A percentile compares a stretch with the other conserved stretches of the same genome.
Conservation (phyloP, 2,113 vertebrate genomes). For the Pholis gunnellus region DNA sequence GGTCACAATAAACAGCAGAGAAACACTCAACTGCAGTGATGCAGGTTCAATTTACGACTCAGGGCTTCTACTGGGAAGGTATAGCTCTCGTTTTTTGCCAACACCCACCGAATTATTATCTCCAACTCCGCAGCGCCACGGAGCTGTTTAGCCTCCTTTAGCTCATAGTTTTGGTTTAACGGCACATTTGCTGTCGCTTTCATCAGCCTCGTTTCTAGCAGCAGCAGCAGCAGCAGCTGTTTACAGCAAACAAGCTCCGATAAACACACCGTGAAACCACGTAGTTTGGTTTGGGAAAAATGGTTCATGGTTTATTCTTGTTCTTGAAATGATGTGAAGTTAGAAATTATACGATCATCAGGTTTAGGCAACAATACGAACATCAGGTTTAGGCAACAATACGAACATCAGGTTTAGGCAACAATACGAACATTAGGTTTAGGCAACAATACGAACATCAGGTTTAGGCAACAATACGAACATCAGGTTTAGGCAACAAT, state of each 20-base stretch:
- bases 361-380: no score
- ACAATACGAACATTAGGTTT: no score
- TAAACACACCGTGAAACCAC: no score
- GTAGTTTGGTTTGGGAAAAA: no score
- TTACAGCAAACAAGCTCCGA: not conserved
- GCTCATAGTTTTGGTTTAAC: not conserved
- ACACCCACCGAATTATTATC: not conserved
- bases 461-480: no score
- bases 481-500: no score
- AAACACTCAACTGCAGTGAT: constrained; percentile 9
- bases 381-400: no score
- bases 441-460: no score
- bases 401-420: no score
- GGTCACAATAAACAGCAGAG: constrained; percentile 27
- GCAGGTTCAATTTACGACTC: constrained; percentile 1
- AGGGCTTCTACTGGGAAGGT: not conserved
- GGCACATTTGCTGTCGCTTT: not conserved
- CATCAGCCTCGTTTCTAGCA: not conserved
- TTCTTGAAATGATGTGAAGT: no score
- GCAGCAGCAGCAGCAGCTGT: not conserved
- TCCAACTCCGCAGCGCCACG: not conserved
- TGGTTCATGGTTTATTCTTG: no score
- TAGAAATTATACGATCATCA: no score
- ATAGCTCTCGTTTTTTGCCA: not conserved
- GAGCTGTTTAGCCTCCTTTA: not conserved